Percentiles rank a stretch among this genome's conserved stretches.
Conservation (phyloP, 92 coral and sea anemone species). For the Siderastrea siderea region DNA sequence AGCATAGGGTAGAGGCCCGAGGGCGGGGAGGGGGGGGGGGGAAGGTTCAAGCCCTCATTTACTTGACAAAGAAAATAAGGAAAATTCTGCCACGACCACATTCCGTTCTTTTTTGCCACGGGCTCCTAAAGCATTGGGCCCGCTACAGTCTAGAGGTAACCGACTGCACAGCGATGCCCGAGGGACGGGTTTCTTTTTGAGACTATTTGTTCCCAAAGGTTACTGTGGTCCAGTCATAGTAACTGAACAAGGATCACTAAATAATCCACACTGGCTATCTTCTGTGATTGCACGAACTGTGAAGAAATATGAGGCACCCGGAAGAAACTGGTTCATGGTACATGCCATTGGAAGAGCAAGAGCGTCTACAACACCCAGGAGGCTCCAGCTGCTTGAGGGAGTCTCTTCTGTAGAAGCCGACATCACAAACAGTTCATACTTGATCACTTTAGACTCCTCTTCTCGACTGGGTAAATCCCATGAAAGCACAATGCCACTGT, state of each 20-base stretch:
- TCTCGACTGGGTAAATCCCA: conserved; percentile 43
- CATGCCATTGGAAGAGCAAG: conserved; percentile 61
- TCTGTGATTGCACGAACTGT: conserved; percentile 36
- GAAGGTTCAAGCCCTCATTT: too few relatives aligned
- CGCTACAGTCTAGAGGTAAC: too few relatives aligned
- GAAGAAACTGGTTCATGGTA: conserved; percentile 28
- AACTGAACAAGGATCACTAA: conserved; percentile 42
- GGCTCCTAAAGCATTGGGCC: too few relatives aligned
- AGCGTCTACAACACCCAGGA: conserved; percentile 37
- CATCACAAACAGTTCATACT: conserved; percentile 45
- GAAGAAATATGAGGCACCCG: conserved; percentile 41
- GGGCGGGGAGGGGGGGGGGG: too few relatives aligned
- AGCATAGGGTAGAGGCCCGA: too few relatives aligned
- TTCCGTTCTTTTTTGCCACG: too few relatives aligned
- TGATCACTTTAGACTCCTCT: conserved; percentile 20
- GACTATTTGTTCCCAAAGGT: not conserved
- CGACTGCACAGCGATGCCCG: too few relatives aligned
- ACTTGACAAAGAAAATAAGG: too few relatives aligned
- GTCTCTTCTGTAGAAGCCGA: conserved; percentile 8
- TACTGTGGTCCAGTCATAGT: not conserved
- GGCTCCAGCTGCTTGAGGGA: conserved; percentile 17
- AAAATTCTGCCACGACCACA: too few relatives aligned
- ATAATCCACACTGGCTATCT: conserved; percentile 1
- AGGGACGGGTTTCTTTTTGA: too few relatives aligned
- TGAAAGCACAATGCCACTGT: conserved; percentile 13